Evolutionary conservation across 2,797 vertebrate species (phyloP).

Genomic region (Mareca penelope): DNA sequence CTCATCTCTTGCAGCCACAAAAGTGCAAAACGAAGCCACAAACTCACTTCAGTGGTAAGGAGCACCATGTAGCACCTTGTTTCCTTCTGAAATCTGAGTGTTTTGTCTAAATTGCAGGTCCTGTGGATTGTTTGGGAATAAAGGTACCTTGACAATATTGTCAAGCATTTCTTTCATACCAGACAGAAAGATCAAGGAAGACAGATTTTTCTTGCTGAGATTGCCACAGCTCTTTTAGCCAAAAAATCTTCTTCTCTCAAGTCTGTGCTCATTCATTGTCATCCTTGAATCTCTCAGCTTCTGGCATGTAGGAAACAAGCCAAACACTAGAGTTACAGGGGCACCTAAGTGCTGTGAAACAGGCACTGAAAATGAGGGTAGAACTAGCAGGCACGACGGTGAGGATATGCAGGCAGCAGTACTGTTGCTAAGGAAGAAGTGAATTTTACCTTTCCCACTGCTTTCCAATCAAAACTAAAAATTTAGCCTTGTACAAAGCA

Average conservation of each 20-base stretch:
- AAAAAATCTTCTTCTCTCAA: background rate
- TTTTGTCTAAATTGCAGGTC: background rate
- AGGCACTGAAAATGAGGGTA: background rate
- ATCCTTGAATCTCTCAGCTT: background rate
- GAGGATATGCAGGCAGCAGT: background rate
- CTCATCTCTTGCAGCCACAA: fast-evolving
- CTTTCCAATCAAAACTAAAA: background rate
- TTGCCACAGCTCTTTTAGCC: background rate
- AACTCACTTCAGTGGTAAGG: background rate
- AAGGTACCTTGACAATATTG: background rate
- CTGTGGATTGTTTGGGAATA: background rate
- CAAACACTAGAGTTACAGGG: background rate
- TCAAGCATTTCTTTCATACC: background rate
- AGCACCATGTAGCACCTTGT: background rate
- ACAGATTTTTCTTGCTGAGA: background rate
- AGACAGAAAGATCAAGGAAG: fast-evolving
- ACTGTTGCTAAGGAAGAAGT: background rate
- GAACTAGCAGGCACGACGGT: background rate
- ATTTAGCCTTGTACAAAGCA: background rate
- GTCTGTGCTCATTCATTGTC: background rate
- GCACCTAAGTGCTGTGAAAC: background rate
- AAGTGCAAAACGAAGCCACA: fast-evolving
- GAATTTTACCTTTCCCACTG: background rate
- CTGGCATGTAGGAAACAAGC: background rate
- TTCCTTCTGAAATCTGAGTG: background rate